phyloP scores from a whole-genome alignment of 2,888 invertebrate genomes.

The Idaea aversata region DNA sequence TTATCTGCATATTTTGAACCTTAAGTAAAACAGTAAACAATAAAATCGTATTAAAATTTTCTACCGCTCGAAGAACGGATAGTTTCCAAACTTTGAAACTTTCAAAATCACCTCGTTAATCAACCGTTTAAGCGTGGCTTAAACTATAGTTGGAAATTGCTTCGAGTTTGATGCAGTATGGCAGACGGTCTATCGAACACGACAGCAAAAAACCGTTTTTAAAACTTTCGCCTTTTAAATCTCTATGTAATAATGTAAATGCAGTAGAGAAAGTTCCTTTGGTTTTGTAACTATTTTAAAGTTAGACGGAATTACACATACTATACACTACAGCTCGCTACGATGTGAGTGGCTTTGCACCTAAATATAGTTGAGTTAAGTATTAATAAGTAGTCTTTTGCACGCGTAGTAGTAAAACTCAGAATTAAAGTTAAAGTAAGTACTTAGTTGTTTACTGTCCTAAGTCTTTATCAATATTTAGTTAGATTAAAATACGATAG shows the following conservation, averaged over 20 bases:
- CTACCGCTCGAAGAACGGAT: constrained; percentile 18
- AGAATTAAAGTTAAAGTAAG: no score
- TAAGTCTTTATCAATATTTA: no score
- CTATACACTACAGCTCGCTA: no score
- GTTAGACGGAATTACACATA: no score
- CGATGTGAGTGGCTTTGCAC: no score
- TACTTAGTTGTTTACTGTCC: no score
- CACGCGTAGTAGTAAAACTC: no score
- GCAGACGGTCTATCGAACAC: constrained; percentile 15
- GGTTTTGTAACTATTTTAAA: no score
- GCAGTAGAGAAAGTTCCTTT: neutral
- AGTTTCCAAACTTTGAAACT: constrained; percentile 37
- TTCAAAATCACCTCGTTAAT: constrained; percentile 55
- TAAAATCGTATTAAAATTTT: neutral
- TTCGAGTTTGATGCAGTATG: constrained; percentile 44
- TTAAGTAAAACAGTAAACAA: neutral
- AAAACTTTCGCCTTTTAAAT: constrained; percentile 3
- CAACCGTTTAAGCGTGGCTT: constrained; percentile 58
- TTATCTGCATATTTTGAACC: neutral
- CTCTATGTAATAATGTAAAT: neutral
- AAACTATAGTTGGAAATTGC: constrained; percentile 57
- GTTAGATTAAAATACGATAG: no score
- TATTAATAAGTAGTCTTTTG: no score
- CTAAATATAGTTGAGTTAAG: no score
- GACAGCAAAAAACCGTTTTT: neutral